Conservation (phyloP, 1,140 invertebrate species). For the Nasonia giraulti region DNA sequence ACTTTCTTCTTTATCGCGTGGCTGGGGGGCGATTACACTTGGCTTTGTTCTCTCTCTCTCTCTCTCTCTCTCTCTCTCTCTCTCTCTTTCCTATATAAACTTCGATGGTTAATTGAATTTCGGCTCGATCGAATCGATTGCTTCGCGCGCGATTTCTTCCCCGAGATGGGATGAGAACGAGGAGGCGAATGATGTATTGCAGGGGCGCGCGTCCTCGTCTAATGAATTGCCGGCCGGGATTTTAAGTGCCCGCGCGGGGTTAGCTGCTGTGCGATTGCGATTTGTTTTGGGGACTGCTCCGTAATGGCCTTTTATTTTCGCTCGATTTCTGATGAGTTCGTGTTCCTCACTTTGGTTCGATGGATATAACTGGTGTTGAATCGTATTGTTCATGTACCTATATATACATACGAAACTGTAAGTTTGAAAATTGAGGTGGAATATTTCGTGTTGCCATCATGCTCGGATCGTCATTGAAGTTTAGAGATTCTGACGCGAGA, state of each 20-base stretch:
- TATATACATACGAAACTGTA: too few relatives aligned
- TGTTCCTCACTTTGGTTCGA: neutral
- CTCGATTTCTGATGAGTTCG: neutral
- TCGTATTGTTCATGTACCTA: too few relatives aligned
- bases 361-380: too few relatives aligned
- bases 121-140: slow-evolving; percentile 26
- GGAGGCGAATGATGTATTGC: slow-evolving; percentile 23
- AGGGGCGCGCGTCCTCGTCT: neutral
- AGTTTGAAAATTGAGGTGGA: too few relatives aligned
- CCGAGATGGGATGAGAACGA: neutral
- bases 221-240: neutral
- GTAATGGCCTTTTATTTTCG: neutral
- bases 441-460: too few relatives aligned
- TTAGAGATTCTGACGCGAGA: too few relatives aligned
- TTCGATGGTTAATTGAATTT: neutral
- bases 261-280: neutral
- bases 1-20: slow-evolving; percentile 3
- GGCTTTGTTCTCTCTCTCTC: neutral
- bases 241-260: neutral
- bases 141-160: neutral
- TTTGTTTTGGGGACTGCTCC: neutral
- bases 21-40: neutral
- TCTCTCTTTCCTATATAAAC: neutral
- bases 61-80: neutral
- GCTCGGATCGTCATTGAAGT: too few relatives aligned